Conservation (phyloP, 2,113 vertebrate genomes). For the Fregetta grallaria region DNA sequence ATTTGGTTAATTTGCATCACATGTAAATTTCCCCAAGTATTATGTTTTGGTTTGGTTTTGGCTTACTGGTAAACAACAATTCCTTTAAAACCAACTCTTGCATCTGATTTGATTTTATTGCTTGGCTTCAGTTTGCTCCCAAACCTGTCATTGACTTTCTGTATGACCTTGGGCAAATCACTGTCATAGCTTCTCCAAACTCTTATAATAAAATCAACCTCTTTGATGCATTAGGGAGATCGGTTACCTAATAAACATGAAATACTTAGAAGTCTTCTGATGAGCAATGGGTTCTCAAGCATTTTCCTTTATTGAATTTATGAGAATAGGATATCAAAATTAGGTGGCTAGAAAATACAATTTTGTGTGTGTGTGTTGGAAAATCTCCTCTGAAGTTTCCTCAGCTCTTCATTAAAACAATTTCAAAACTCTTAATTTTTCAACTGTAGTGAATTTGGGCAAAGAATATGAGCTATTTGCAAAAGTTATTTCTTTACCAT, state of each 20-base stretch:
- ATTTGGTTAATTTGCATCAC: background rate
- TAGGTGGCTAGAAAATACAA: background rate
- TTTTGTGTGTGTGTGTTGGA: background rate
- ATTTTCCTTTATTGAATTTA: conserved; percentile 43
- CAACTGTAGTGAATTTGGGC: background rate
- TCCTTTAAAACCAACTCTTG: background rate
- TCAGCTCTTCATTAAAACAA: background rate
- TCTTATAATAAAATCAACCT: conserved; percentile 37
- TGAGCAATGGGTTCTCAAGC: conserved; percentile 5
- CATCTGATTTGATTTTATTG: conserved; percentile 24
- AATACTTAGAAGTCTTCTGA: conserved; percentile 31
- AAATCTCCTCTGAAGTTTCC: background rate
- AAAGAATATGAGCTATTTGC: background rate
- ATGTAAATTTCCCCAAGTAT: background rate
- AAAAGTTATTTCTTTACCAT: background rate
- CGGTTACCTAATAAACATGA: conserved; percentile 38
- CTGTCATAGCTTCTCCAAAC: conserved; percentile 32
- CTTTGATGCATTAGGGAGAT: conserved; percentile 35
- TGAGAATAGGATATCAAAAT: background rate
- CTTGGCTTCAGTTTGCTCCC: background rate
- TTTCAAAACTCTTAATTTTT: background rate
- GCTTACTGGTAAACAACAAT: background rate
- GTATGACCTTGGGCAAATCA: conserved; percentile 47
- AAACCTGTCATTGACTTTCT: conserved; percentile 3
- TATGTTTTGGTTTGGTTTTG: conserved; percentile 15